Evolutionary conservation across 2,888 invertebrate genomes (phyloP).

Genomic region (Agapostemon virescens): DNA sequence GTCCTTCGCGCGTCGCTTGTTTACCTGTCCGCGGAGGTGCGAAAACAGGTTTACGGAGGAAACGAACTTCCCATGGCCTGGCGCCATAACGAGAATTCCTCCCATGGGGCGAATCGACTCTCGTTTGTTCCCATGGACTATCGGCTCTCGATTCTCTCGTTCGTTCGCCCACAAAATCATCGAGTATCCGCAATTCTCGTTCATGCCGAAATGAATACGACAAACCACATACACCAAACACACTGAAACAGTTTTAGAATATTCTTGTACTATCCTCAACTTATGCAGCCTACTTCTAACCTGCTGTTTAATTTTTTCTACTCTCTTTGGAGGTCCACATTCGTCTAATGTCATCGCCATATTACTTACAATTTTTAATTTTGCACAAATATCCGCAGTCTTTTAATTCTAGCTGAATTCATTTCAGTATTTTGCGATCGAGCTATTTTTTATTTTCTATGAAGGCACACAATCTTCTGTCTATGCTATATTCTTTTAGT

Average conservation of each 20-base stretch:
- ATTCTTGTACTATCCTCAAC: background rate
- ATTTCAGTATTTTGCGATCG: no score
- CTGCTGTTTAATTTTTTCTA: no score
- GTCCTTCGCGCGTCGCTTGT: conserved; percentile 21
- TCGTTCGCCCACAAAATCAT: background rate
- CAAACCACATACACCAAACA: background rate
- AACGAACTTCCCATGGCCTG: conserved; percentile 20
- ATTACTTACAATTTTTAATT: no score
- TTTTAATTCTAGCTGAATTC: no score
- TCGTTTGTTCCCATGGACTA: conserved; percentile 12
- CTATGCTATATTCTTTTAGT: no score
- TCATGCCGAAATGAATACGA: background rate
- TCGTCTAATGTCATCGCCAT: no score
- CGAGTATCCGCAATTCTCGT: background rate
- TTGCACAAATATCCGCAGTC: no score
- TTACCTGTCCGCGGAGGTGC: conserved; percentile 5
- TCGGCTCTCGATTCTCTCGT: background rate
- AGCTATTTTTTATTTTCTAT: no score
- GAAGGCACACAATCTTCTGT: no score
- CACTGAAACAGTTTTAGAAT: background rate
- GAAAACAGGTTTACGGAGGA: conserved; percentile 40
- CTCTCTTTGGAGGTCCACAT: no score
- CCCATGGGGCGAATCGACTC: conserved; percentile 30
- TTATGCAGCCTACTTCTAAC: no score
- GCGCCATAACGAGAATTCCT: background rate